Percentiles rank a stretch among this genome's conserved stretches.
Conservation (phyloP, 2,797 vertebrate genomes). For the Parauchenoglanis punctatus region DNA sequence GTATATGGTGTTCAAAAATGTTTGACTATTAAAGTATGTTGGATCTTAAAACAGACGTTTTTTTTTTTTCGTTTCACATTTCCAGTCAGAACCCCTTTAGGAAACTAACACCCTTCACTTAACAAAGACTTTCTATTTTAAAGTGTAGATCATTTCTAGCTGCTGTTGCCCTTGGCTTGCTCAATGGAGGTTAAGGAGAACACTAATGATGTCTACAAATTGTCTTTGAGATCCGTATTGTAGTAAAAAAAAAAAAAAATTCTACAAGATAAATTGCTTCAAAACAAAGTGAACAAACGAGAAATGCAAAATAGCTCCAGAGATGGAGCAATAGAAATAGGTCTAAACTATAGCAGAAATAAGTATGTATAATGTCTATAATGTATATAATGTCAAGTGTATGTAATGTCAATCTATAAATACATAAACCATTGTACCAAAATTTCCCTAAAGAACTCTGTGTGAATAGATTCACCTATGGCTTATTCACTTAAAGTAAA, state of each 20-base stretch:
- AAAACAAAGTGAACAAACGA: background rate
- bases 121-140: constrained; percentile 1
- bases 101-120: background rate
- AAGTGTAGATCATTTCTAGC: constrained; percentile 11
- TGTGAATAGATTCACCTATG: background rate
- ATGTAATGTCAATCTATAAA: background rate
- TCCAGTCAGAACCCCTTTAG: background rate
- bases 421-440: background rate
- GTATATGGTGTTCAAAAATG: background rate
- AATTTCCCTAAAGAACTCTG: background rate
- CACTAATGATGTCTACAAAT: background rate
- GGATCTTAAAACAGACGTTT: background rate
- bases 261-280: background rate
- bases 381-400: background rate
- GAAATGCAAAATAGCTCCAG: background rate
- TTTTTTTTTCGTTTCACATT: background rate
- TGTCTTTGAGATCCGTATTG: background rate
- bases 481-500: background rate
- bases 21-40: background rate
- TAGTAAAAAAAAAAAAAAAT: background rate
- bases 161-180: background rate
- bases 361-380: background rate
- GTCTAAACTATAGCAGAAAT: background rate
- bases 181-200: background rate
- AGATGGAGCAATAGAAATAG: background rate